These are phyloP conservation scores for Pygmarrhopalites habei DNA, from an alignment of 1,140 invertebrate genomes.

Conservation along the genomic window DNA sequence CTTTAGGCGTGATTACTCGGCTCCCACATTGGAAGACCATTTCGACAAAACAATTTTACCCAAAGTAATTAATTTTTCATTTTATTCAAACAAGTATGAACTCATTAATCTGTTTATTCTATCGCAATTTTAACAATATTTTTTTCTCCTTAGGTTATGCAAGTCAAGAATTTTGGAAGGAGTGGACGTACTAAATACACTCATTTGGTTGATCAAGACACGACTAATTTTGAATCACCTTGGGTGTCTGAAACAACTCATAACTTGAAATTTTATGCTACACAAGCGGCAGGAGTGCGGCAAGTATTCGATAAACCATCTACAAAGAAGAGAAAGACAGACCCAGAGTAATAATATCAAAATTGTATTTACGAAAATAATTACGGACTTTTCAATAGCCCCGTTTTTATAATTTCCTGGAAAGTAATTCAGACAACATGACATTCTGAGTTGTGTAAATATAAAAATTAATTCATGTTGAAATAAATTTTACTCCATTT, in stretches of 20 bases:
- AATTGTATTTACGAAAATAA: too few relatives aligned
- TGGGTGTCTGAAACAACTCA: conserved; percentile 86
- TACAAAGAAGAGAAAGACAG: conserved; percentile 19
- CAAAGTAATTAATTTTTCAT: too few relatives aligned
- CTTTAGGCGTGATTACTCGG: conserved; percentile 90
- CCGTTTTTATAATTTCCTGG: too few relatives aligned
- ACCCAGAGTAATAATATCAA: background rate
- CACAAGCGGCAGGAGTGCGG: conserved; percentile 90
- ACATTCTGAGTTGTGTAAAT: too few relatives aligned
- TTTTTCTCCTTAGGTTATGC: too few relatives aligned
- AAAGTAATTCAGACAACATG: too few relatives aligned
- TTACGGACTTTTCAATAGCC: too few relatives aligned
- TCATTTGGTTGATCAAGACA: conserved; percentile 98
- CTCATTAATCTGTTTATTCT: too few relatives aligned
- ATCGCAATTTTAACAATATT: too few relatives aligned
- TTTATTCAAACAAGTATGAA: too few relatives aligned
- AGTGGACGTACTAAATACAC: conserved; percentile 98
- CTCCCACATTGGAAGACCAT: conserved; percentile 95
- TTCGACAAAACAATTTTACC: conserved; percentile 98
- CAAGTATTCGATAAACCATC: conserved; percentile 81
- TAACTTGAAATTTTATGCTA: conserved; percentile 82
- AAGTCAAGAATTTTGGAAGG: conserved; percentile 99
- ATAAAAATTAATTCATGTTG: too few relatives aligned
- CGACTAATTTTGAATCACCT: conserved; percentile 93
- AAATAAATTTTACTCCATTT: too few relatives aligned